These are phyloP conservation scores for Zosterops borbonicus DNA, from an alignment of 2,113 vertebrate species.

Conservation along the genomic window DNA sequence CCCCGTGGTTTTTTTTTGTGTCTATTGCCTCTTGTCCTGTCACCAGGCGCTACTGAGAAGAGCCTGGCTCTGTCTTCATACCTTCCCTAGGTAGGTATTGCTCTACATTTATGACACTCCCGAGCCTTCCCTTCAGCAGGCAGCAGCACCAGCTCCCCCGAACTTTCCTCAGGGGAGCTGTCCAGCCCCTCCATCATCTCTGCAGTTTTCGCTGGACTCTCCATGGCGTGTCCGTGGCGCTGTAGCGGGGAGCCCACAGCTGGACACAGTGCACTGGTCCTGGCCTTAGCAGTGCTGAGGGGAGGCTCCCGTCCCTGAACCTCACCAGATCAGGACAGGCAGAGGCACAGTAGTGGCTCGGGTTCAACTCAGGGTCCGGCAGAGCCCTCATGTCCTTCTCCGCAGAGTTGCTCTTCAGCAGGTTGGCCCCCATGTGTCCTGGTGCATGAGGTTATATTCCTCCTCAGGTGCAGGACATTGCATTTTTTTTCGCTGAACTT, in stretches of 20 bases:
- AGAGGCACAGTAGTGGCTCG: too few species aligned
- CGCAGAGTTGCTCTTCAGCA: not conserved
- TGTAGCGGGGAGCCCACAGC: not conserved
- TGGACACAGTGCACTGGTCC: fast-evolving
- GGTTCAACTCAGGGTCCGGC: not conserved
- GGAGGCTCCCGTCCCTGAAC: not conserved
- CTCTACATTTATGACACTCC: not conserved
- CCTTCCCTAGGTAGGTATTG: not conserved
- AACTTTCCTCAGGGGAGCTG: not conserved
- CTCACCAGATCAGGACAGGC: not conserved
- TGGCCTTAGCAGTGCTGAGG: not conserved
- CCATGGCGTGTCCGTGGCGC: not conserved
- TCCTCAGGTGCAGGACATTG: too few species aligned
- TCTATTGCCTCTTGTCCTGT: not conserved
- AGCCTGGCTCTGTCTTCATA: not conserved
- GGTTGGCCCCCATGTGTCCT: not conserved
- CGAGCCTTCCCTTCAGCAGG: not conserved
- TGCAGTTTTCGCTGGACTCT: not conserved
- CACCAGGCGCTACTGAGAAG: not conserved
- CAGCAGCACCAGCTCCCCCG: not conserved
- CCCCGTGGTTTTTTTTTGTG: not conserved
- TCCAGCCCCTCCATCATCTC: not conserved
- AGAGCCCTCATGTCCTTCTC: not conserved
- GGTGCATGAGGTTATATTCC: not conserved
- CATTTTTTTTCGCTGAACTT: not conserved